These are phyloP conservation scores for Papilio polyxenes DNA, from an alignment of 1,140 invertebrate species.

Conservation along the genomic window DNA sequence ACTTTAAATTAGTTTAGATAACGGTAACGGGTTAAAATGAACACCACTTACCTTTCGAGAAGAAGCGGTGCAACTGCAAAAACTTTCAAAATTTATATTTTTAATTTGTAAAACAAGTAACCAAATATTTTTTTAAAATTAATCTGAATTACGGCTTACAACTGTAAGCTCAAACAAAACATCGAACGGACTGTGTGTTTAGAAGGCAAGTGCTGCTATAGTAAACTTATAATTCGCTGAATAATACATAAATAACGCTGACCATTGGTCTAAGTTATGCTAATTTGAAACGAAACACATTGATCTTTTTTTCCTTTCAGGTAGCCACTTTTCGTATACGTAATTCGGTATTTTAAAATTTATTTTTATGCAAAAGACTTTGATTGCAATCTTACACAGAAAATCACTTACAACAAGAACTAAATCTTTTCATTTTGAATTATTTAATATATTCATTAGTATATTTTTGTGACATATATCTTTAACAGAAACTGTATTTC, in stretches of 20 bases:
- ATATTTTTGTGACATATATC: too few species aligned
- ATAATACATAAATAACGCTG: slow-evolving; percentile 50
- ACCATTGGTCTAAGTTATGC: slow-evolving; percentile 41
- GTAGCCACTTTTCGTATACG: slow-evolving; percentile 21
- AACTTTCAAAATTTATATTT: background rate
- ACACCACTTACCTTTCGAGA: background rate
- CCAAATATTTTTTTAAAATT: background rate
- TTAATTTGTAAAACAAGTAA: background rate
- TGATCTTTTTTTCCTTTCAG: slow-evolving; percentile 40
- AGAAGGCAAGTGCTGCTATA: slow-evolving; percentile 22
- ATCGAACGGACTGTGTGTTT: background rate
- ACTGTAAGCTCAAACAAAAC: slow-evolving; percentile 12
- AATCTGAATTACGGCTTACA: background rate
- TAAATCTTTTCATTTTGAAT: background rate
- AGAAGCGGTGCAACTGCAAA: background rate
- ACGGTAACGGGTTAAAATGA: background rate
- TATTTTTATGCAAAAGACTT: background rate
- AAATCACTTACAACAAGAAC: background rate
- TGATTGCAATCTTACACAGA: background rate
- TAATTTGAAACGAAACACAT: slow-evolving; percentile 40
- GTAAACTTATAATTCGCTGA: slow-evolving; percentile 50
- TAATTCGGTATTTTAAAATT: background rate
- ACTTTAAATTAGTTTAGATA: background rate
- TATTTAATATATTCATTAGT: background rate
- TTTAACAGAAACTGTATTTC: background rate